Base-by-base conservation (phyloP, 2,113 vertebrate genomes). In the Oriolus oriolus region DNA sequence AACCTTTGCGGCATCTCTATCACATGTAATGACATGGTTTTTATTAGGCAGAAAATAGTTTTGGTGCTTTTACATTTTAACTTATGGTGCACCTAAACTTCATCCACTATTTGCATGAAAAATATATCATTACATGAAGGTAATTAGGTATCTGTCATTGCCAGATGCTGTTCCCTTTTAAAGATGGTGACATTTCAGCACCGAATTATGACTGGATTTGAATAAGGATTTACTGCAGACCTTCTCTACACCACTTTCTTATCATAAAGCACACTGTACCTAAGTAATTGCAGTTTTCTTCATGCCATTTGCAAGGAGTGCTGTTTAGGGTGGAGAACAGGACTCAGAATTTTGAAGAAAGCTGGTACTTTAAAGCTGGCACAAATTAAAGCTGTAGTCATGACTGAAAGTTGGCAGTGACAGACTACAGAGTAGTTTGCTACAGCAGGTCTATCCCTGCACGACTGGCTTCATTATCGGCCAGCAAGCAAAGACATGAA, bases 61-160 rank as follows among this genome's bases (percentile, higher is more conserved):
- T 80, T 87, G 42, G 4, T 82, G 10, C 45, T 87, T 94, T 91
- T 77, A 23, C 10, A 20, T 45, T 92, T 87, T 74, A 77, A 33
- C 42, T 90, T 78, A 41, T 30, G 26, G 30, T 64, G 28, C 54
- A 42, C 27, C 85, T 84, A 70, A 90, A 83, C 26, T 91, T 93
- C 49, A 88, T 73, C 47, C n/a, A 45, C 42, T 71, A 30, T 86
- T 95, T 96, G 41, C 50, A 70, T 44, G 17, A 88, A 83, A 86
- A 89, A 86, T 44, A 8, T 90, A 54, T 90, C 71, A 68, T 86
- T 88, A 64, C 41, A 24, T 86, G 56, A 88, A 90, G 27, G 44
- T 90, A 94, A 78, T 96, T 96, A 94, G 68, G 54, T 92, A 86
- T 93, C 82, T 94, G 73, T 90, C 75, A 92, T 84, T 90, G 64